Evolutionary conservation across 2,113 vertebrate species (phyloP), one percentile per base, ranked within the genome.

Genomic region (Eurystomus gularis): DNA sequence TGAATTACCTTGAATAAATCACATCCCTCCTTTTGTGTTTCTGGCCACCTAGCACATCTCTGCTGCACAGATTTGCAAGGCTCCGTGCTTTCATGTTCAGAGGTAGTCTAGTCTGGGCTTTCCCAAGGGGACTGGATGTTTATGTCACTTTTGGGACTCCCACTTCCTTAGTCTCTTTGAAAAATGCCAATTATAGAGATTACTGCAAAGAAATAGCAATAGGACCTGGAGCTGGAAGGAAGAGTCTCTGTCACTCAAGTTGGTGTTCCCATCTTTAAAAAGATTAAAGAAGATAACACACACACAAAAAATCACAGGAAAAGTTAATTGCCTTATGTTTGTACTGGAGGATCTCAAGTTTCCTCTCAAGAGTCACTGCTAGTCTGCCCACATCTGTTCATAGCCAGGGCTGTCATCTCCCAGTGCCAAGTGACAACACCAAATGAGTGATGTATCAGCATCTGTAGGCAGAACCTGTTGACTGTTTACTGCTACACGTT

Each of bases 131-230:
- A 37, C 31, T 82, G 58, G 49, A 29, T 86, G 44, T 72, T 92
- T 81, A 61, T 57, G 46, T 65, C 48, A 26, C 69, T 90, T 82
- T 61, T 65, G 86, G 37, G 77, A 65, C 61, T 69, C 61, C 84
- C 37, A 49, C 40, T 96, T 85, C 77, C 40, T 80, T 35, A 82
- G 81, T 70, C 73, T 92, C 92, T 89, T 96, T 94, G 88, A 95
- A 96, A n/a, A 95, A 94, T 33, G 40, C 25, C 70, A 54, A 1
- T 86, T 87, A 79, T 58, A 57, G 86, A 76, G 57, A 72, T 57
- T 40, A 19, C 62, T 72, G 61, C 39, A 61, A 55, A 44, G 52
- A 81, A 81, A 55, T 3, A 73, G 39, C 52, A 35, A 16, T 0
- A 28, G 21, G 70, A 86, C 61, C 37, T 1, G 0, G 17, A 79